Base-by-base conservation (phyloP, 2,113 vertebrate species). In the Megaceryle torquata region DNA sequence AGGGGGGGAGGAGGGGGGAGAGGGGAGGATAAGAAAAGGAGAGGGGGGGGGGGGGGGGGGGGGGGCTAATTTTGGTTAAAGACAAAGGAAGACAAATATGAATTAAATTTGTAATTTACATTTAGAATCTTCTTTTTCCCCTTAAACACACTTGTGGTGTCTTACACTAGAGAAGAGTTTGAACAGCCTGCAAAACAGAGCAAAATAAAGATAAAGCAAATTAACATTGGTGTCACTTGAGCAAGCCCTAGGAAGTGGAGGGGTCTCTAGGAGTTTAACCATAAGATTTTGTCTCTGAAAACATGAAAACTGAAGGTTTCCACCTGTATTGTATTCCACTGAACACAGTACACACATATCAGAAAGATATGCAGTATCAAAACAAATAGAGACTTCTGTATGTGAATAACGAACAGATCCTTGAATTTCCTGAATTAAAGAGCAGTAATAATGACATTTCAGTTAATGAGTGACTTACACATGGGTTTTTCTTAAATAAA, bases 51-150 rank as follows among this genome's bases (percentile, higher is more conserved):
- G n/a, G n/a, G n/a, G n/a, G n/a, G n/a, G n/a, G n/a, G n/a, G n/a
- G n/a, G n/a, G n/a, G n/a, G n/a, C n/a, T n/a, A n/a, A n/a, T n/a
- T n/a, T 94, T 94, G 63, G 63, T 95, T 97, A 82, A 96, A 96
- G 94, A 83, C 76, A 83, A 96, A 96, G 74, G 85, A 95, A 71
- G 69, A 75, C 50, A 95, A 94, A 82, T 94, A 93, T 63, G 29
- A 91, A 93, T 93, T 96, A 78, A 86, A 89, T 93, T 87, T 93
- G 10, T 90, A 81, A 87, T 92, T 97, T 95, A 78, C 46, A 53
- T 85, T 93, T 67, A 88, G 44, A 94, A 87, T 75, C 9, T 83
- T 95, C 21, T 78, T 86, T 88, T 91, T 24, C 17, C 33, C 15
- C 33, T 51, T 35, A 63, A 74, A 33, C 15, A 43, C 20, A 43